phyloP scores from a whole-genome alignment of 2,113 vertebrate genomes.

The Oncorhynchus tshawytscha region DNA sequence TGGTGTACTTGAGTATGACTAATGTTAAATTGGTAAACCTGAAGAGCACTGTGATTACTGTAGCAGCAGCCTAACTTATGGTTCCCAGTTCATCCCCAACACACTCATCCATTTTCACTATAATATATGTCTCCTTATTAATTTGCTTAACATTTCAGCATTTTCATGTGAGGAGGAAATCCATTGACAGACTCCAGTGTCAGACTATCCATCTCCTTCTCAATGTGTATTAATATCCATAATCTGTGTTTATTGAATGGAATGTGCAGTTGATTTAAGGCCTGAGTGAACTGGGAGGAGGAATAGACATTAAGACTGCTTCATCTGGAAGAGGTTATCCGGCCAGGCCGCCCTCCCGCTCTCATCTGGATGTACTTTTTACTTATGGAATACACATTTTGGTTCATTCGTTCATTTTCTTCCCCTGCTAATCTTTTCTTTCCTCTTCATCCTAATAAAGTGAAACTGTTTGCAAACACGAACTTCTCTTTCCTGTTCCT shows the following conservation, averaged over 20 bases:
- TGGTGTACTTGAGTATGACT: too few species aligned
- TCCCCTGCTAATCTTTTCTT: constrained; percentile 30
- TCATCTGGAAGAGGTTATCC: constrained; percentile 55
- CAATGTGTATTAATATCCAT: constrained; percentile 36
- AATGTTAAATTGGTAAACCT: too few species aligned
- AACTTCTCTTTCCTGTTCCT: constrained; percentile 9
- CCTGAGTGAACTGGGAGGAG: constrained; percentile 39
- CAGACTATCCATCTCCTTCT: not conserved
- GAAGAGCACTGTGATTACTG: too few species aligned
- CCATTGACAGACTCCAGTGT: not conserved
- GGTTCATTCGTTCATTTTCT: constrained; percentile 41
- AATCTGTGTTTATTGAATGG: constrained; percentile 41
- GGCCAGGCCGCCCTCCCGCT: too few species aligned
- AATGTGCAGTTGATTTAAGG: constrained; percentile 43
- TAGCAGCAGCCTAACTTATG: not conserved
- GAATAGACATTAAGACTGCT: constrained; percentile 24
- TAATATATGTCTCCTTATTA: too few species aligned
- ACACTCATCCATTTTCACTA: not conserved
- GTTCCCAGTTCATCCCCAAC: not conserved
- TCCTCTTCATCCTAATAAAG: constrained; percentile 41
- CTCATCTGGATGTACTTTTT: constrained; percentile 60
- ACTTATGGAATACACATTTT: constrained; percentile 52
- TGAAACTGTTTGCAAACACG: constrained; percentile 36
- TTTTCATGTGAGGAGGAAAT: not conserved
- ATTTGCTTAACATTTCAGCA: too few species aligned